phyloP scores from a whole-genome alignment of 2,888 invertebrate species.

The Anodontia alba region DNA sequence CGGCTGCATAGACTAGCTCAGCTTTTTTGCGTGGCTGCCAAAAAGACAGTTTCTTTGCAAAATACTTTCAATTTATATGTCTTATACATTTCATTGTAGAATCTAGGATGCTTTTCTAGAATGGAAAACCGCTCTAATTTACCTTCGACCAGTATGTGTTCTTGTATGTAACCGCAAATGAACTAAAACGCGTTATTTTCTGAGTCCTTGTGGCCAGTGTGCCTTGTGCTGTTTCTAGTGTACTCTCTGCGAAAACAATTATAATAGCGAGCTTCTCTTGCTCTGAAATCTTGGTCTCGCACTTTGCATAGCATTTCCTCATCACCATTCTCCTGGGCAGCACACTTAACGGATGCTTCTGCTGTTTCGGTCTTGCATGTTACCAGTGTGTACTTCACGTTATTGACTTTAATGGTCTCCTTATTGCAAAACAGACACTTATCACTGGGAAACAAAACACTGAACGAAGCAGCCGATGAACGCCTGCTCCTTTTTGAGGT shows the following conservation, averaged over 20 bases:
- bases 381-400: conserved; percentile 23
- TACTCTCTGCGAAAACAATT: conserved; percentile 26
- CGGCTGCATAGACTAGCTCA: conserved; percentile 42
- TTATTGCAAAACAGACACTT: conserved; percentile 43
- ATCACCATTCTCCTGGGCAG: conserved; percentile 24
- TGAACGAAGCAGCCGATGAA: neutral
- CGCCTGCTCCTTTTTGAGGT: conserved; percentile 18
- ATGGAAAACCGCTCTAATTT: conserved; percentile 42
- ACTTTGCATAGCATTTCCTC: conserved; percentile 23
- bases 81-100: conserved; percentile 48
- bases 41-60: conserved; percentile 32
- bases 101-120: conserved; percentile 20
- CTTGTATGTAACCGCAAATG: conserved; percentile 23
- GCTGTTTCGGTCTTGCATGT: conserved; percentile 32
- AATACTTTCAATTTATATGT: conserved; percentile 50
- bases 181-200: conserved; percentile 27
- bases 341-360: conserved; percentile 30
- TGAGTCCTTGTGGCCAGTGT: neutral
- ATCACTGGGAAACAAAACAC: conserved; percentile 27
- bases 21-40: conserved; percentile 38
- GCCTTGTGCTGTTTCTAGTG: conserved; percentile 23
- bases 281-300: conserved; percentile 25
- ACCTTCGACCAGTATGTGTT: conserved; percentile 26
- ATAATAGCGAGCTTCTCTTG: conserved; percentile 44
- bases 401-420: conserved; percentile 27